These are phyloP conservation scores for Pitta sordida DNA, from an alignment of 2,113 vertebrate genomes.

Conservation along the genomic window DNA sequence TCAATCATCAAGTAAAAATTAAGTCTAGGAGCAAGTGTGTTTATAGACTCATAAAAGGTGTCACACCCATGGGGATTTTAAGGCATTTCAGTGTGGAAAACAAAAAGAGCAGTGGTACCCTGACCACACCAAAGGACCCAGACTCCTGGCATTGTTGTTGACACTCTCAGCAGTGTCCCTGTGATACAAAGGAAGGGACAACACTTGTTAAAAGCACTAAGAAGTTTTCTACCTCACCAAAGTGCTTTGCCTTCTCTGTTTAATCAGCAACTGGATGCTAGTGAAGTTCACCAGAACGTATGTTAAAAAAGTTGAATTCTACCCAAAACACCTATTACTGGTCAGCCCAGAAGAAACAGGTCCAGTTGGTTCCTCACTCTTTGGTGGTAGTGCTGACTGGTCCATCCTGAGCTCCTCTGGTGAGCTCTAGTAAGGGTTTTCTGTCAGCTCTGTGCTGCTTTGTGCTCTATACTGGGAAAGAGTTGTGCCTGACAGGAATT, in stretches of 20 bases:
- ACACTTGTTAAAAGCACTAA: not conserved
- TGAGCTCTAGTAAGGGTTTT: not conserved
- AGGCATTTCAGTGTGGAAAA: not conserved
- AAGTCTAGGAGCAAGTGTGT: not conserved
- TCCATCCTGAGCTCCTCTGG: not conserved
- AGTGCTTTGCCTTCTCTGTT: not conserved
- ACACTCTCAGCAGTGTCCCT: not conserved
- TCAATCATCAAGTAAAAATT: not conserved
- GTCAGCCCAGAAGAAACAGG: not conserved
- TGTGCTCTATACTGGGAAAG: not conserved
- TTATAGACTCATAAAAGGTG: not conserved
- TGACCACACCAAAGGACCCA: not conserved
- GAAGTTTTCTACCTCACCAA: not conserved
- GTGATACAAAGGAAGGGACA: accelerated
- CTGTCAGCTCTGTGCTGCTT: not conserved
- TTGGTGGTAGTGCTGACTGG: accelerated
- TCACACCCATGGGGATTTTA: not conserved
- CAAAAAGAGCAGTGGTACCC: not conserved
- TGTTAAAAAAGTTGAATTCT: not conserved
- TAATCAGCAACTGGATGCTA: not conserved
- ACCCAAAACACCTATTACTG: not conserved
- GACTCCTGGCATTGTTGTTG: not conserved
- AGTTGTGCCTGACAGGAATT: not conserved
- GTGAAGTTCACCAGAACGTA: not conserved
- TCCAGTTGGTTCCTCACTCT: not conserved